Conservation (phyloP, 2,113 vertebrate genomes). For the Cyanocitta stelleri region DNA sequence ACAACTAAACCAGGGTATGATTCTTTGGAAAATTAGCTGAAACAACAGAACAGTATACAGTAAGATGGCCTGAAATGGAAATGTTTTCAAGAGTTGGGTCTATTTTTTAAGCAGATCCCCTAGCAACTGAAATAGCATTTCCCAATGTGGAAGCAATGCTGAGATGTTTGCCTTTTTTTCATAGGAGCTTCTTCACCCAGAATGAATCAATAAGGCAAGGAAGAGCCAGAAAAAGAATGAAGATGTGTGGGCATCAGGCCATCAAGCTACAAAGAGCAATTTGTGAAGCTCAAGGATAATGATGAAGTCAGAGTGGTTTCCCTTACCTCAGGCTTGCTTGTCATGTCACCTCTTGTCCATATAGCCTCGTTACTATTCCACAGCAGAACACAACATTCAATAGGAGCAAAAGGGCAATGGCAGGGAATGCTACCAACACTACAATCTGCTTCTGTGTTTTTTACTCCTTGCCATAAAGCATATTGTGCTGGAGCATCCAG, state of each 20-base stretch:
- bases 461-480: neutral
- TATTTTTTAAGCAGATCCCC: neutral
- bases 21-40: neutral
- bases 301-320: neutral
- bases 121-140: constrained; percentile 17
- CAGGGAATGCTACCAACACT: neutral
- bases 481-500: neutral
- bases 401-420: neutral
- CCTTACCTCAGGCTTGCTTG: neutral
- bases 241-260: neutral
- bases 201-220: neutral
- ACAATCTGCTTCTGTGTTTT: neutral
- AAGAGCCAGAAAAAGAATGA: neutral
- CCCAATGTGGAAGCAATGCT: neutral
- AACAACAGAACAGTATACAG: neutral
- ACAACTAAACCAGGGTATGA: neutral
- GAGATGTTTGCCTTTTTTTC: neutral
- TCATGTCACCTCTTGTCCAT: neutral
- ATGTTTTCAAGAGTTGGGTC: neutral
- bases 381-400: neutral
- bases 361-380: neutral
- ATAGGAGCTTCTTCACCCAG: neutral
- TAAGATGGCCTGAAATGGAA: neutral
- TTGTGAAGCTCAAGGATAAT: neutral
- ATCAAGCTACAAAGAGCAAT: neutral